Percentiles rank a stretch among this genome's conserved stretches.
These are phyloP conservation scores for Nesometra sesokonis DNA, from an alignment of 35 echinoderm and acorn worm species.

Conservation along the genomic window DNA sequence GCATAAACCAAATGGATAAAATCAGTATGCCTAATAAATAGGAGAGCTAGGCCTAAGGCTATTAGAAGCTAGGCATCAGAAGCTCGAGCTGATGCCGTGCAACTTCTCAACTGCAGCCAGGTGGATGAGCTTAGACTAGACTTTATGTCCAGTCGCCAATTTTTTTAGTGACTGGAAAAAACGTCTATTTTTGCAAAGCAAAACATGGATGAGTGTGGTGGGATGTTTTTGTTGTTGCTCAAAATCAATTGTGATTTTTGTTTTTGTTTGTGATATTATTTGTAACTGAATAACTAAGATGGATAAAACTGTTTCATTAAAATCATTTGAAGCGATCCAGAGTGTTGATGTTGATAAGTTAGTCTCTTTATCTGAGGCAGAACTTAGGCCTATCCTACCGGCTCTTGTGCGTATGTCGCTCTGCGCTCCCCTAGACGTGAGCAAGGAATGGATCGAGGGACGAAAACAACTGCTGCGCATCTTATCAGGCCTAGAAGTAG, in stretches of 20 bases:
- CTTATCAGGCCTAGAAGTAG: conserved; percentile 81
- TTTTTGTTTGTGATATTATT: neutral
- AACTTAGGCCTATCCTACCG: conserved; percentile 69
- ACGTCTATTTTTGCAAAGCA: neutral
- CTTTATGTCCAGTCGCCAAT: too few relatives aligned
- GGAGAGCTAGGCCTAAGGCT: too few relatives aligned
- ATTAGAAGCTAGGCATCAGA: too few relatives aligned
- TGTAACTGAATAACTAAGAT: neutral
- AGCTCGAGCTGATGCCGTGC: too few relatives aligned
- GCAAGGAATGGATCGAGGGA: conserved; percentile 80
- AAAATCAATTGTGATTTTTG: neutral
- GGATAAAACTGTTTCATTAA: conserved; percentile 24
- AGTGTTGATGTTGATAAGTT: conserved; percentile 71
- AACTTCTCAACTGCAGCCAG: too few relatives aligned
- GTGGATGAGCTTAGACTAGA: too few relatives aligned
- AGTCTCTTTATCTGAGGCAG: conserved; percentile 46
- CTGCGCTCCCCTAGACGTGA: conserved; percentile 78
- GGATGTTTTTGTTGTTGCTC: too few relatives aligned
- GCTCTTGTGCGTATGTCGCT: conserved; percentile 92
- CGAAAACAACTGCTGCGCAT: conserved; percentile 77
- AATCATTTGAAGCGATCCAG: conserved; percentile 86
- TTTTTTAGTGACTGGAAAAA: neutral
- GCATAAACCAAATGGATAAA: too few relatives aligned
- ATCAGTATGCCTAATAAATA: too few relatives aligned
- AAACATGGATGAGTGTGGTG: neutral